Evolutionary conservation across 2,888 invertebrate species (phyloP).

Genomic region (Tipula helvola): DNA sequence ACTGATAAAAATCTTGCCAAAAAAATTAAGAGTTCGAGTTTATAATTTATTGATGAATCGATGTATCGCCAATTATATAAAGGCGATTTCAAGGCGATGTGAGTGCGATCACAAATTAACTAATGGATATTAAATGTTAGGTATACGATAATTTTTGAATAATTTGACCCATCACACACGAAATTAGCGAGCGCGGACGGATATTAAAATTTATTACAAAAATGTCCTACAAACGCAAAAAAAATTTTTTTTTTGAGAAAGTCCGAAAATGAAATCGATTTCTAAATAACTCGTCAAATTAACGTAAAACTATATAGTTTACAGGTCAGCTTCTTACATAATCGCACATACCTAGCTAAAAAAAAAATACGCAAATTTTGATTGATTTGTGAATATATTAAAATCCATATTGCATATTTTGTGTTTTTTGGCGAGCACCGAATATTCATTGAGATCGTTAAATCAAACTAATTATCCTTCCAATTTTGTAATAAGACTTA

Average conservation of each 20-base stretch:
- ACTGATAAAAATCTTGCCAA: not conserved
- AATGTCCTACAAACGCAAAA: not conserved
- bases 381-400: conserved; percentile 4
- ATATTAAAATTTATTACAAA: not conserved
- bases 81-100: not conserved
- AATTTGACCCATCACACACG: not conserved
- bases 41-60: not conserved
- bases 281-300: not conserved
- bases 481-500: not conserved
- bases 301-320: not conserved
- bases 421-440: not conserved
- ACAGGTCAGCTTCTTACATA: not conserved
- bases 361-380: not conserved
- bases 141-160: no score
- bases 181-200: not conserved
- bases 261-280: not conserved
- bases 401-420: not conserved
- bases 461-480: conserved; percentile 4
- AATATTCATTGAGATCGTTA: conserved; percentile 4
- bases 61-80: not conserved
- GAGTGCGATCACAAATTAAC: no score
- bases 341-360: not conserved
- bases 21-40: not conserved
- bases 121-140: no score
- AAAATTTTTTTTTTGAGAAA: not conserved